phyloP scores from a whole-genome alignment of 2,888 invertebrate genomes.

The Corythucha ciliata region DNA sequence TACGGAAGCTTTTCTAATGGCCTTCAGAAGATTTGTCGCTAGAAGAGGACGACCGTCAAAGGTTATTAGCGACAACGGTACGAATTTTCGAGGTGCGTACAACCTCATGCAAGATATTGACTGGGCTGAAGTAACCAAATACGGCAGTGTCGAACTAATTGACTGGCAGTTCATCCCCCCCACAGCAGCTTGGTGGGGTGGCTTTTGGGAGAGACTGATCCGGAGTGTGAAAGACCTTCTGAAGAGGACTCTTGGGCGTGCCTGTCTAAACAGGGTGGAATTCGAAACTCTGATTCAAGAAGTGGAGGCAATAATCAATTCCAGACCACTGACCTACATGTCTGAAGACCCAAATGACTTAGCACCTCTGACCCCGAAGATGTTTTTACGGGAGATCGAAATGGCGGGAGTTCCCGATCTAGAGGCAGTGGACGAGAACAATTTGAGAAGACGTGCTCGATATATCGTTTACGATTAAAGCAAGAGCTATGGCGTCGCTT shows the following conservation, averaged over 20 bases:
- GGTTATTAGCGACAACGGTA: constrained; percentile 41
- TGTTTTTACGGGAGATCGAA: too few species aligned
- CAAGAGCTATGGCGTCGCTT: too few species aligned
- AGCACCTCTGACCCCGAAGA: constrained; percentile 33
- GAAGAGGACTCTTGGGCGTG: constrained; percentile 13
- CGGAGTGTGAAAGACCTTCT: constrained; percentile 22
- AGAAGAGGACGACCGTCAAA: constrained; percentile 36
- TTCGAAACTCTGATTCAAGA: constrained; percentile 24
- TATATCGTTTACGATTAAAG: too few species aligned
- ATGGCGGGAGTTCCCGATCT: too few species aligned
- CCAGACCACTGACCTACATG: constrained; percentile 21
- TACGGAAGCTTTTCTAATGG: constrained; percentile 6
- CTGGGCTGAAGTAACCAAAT: neutral
- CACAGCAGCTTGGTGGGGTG: constrained; percentile 14
- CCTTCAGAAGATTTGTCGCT: constrained; percentile 6
- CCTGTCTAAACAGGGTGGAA: constrained; percentile 18
- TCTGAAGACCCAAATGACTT: constrained; percentile 27
- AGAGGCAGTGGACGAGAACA: too few species aligned
- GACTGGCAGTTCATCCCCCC: constrained; percentile 35
- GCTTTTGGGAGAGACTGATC: constrained; percentile 18
- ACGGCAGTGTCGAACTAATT: constrained; percentile 26
- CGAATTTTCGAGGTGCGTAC: constrained; percentile 39
- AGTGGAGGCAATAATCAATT: constrained; percentile 19
- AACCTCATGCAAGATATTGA: constrained; percentile 36
- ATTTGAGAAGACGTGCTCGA: too few species aligned